These are phyloP conservation scores for Naja naja DNA, from an alignment of 2,113 vertebrate species.

Conservation along the genomic window DNA sequence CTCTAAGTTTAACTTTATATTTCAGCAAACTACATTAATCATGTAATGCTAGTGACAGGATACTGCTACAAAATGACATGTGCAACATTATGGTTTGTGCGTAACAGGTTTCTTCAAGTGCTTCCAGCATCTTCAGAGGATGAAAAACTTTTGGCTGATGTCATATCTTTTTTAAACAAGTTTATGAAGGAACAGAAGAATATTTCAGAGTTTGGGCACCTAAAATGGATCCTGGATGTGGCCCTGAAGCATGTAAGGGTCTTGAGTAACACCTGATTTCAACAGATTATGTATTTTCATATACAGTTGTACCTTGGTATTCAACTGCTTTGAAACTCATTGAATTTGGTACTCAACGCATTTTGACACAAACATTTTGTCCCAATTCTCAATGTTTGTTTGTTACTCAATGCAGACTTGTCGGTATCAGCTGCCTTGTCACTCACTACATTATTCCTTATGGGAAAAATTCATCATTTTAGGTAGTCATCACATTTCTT, in stretches of 20 bases:
- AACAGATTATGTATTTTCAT: not conserved
- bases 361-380: not conserved
- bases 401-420: not conserved
- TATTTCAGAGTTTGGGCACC: constrained; percentile 67
- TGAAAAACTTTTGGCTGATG: constrained; percentile 86
- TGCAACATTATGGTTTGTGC: constrained; percentile 27
- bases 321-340: not conserved
- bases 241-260: constrained; percentile 83
- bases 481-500: not conserved
- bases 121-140: constrained; percentile 87
- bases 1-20: not conserved
- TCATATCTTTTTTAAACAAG: constrained; percentile 86
- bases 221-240: constrained; percentile 87
- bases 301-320: not conserved
- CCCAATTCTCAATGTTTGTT: not conserved
- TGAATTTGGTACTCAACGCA: not conserved
- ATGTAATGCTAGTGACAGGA: not conserved
- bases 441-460: not conserved
- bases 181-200: constrained; percentile 75
- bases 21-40: not conserved
- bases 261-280: not conserved
- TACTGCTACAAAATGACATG: not conserved
- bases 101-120: constrained; percentile 88
- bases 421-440: not conserved
- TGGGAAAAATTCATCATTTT: not conserved